These are phyloP conservation scores for Agrypnus murinus DNA, from an alignment of 2,888 invertebrate species.

Conservation along the genomic window DNA sequence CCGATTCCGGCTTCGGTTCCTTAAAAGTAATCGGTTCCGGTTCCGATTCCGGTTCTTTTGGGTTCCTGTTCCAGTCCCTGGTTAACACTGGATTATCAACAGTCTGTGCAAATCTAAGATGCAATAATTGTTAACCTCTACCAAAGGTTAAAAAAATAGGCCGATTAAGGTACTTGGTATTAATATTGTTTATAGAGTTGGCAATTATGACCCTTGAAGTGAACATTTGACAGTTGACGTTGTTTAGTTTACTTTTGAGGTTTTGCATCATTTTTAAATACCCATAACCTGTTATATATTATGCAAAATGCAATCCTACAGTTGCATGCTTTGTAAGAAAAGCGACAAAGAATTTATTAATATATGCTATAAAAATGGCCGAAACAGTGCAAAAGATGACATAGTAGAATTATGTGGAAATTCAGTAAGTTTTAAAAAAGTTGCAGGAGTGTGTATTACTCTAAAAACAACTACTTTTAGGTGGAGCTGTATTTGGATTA, in stretches of 20 bases:
- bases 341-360: slow-evolving; percentile 42
- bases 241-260: slow-evolving; percentile 7
- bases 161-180: no score
- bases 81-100: no score
- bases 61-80: no score
- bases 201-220: no score
- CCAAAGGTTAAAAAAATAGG: no score
- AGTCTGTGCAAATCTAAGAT: no score
- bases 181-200: no score
- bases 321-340: slow-evolving; percentile 51
- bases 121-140: no score
- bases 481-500: slow-evolving; percentile 45
- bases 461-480: slow-evolving; percentile 39
- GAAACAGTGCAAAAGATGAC: slow-evolving; percentile 48
- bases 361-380: slow-evolving; percentile 46
- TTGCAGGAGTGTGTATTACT: background rate
- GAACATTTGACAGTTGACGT: background rate
- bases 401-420: slow-evolving; percentile 50
- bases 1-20: no score
- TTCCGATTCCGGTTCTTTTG: no score
- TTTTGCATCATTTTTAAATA: slow-evolving; percentile 2
- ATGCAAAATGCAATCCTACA: slow-evolving; percentile 45
- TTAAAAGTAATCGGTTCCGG: no score
- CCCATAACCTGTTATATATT: background rate
- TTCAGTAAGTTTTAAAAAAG: slow-evolving; percentile 44